Evolutionary conservation across 2,797 vertebrate species (phyloP).

Genomic region (Sebastes minor): DNA sequence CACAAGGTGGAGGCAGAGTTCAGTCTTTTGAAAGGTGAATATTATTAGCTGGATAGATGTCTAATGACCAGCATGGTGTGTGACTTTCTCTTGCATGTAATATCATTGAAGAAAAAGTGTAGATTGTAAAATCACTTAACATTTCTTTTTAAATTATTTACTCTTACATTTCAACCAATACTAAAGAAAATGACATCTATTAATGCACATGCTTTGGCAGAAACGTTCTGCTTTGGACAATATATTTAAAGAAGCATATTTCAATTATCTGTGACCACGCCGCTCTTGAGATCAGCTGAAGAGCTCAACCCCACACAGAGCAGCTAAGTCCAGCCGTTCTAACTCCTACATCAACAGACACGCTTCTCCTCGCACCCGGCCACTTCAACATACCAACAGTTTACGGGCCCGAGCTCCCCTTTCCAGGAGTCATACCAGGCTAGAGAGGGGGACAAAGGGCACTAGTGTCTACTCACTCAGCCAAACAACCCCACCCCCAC

Average conservation of each 20-base stretch:
- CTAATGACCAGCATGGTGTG: neutral
- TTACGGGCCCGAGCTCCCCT: conserved; percentile 44
- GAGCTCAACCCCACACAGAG: conserved; percentile 35
- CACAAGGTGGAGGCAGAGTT: conserved; percentile 66
- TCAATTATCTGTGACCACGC: neutral
- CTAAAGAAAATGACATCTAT: neutral
- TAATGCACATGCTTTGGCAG: neutral
- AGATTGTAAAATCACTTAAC: neutral
- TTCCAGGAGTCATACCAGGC: conserved; percentile 63
- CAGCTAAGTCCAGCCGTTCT: conserved; percentile 16
- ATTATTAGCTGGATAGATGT: neutral
- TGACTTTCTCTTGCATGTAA: neutral
- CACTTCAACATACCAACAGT: conserved; percentile 60
- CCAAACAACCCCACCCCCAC: conserved; percentile 30
- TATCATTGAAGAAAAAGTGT: neutral
- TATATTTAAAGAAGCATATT: neutral
- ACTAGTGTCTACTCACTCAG: conserved; percentile 74
- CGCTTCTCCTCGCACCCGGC: conserved; percentile 15
- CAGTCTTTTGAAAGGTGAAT: neutral
- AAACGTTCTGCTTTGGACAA: neutral
- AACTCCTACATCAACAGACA: conserved; percentile 38
- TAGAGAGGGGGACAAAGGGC: conserved; percentile 76
- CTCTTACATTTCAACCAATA: neutral
- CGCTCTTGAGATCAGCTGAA: neutral
- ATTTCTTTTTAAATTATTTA: neutral